Base-by-base conservation (phyloP, 2,888 invertebrate genomes). In the Nesidiocoris tenuis region DNA sequence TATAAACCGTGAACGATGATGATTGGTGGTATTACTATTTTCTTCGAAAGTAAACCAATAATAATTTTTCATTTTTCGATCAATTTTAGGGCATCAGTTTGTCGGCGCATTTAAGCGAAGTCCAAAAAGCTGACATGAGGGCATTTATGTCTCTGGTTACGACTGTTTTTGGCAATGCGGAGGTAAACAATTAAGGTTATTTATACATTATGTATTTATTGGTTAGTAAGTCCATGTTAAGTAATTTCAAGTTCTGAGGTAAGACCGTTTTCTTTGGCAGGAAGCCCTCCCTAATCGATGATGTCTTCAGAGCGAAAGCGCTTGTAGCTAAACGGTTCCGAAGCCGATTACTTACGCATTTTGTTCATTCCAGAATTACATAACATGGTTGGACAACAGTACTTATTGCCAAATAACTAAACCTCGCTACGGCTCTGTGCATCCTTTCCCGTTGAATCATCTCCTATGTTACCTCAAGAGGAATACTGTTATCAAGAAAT, bases 81-180 rank as follows among this genome's bases (percentile, higher is more conserved):
- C 9, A 18, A 61, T 80, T 78, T n/a, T 80, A 87, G 86, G 94
- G 94, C 0, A 88, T 91, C 23, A 88, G 90, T 3, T 85, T 97
- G 55, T 93, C 94, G 2, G 86, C 87, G 18, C 85, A 88, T 80
- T 84, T 97, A 78, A 88, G 90, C 56, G 87, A 89, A 0, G 89
- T 90, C 63, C 91, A 94, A 81, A 92, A 92, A 82, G 91, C 94
- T 0, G 98, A 98, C 82, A 91, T 98, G 90, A 88, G 94, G 80
- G 96, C 98, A 0, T 97, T 95, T 83, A 94, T 96, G 86, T 92
- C 95, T 1, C 86, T 98, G 18, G 91, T 96, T 2, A 93, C 94
- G 76, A 91, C 92, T 82, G 93, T 96, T 0, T 86, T 98, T 70
- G 91, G 92, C 66, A 94, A 95, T 85, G 95, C 97, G 23, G 97